Conservation (phyloP, 2,113 vertebrate genomes). For the Ptychochromis oligacanthus region DNA sequence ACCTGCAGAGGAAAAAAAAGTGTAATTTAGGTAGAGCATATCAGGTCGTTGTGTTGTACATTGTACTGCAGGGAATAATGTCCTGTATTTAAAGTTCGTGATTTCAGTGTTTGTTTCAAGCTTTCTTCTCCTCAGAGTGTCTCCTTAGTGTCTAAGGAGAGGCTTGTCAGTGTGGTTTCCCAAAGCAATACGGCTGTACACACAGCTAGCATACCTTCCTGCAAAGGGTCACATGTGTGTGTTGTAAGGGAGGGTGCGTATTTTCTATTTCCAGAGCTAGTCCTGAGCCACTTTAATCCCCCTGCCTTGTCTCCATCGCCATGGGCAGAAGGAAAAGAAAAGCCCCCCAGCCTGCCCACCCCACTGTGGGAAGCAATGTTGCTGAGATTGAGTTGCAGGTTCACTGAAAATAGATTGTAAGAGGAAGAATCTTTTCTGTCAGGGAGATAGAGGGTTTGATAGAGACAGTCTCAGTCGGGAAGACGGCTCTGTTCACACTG, state of each 20-base stretch:
- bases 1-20: conserved; percentile 23
- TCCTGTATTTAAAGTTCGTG: conserved; percentile 48
- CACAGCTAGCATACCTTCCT: conserved; percentile 61
- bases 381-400: conserved; percentile 78
- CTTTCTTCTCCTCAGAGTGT: background rate
- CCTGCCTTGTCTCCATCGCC: conserved; percentile 52
- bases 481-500: conserved; percentile 53
- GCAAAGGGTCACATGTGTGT: conserved; percentile 53
- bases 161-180: conserved; percentile 44
- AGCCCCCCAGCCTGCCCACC: conserved; percentile 16
- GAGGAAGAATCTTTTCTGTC: conserved; percentile 62
- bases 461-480: conserved; percentile 46
- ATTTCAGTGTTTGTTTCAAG: conserved; percentile 38
- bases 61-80: conserved; percentile 52
- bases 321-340: conserved; percentile 54
- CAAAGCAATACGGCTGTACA: conserved; percentile 7
- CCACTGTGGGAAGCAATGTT: conserved; percentile 55
- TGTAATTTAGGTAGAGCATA: conserved; percentile 32
- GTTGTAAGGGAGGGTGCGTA: conserved; percentile 52
- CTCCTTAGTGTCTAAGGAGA: background rate
- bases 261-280: conserved; percentile 78
- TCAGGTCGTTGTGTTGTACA: conserved; percentile 25
- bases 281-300: conserved; percentile 76
- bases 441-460: conserved; percentile 63
- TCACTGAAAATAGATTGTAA: conserved; percentile 80